Base-by-base conservation (phyloP, 1,140 invertebrate species). In the Penaeus chinensis region DNA sequence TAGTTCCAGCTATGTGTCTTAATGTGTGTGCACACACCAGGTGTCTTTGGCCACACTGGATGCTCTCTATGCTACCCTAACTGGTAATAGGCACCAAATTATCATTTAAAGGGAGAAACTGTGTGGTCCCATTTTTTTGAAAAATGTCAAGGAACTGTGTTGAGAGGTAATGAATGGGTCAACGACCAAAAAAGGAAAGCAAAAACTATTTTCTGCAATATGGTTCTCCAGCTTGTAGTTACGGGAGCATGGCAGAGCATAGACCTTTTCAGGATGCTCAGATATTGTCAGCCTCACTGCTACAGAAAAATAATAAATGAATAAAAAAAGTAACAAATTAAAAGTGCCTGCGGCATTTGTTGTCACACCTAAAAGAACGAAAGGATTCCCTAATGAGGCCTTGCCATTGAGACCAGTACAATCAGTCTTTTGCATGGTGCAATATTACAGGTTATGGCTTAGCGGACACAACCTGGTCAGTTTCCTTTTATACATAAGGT, bases 1-100 rank as follows among this genome's bases (percentile, higher is more conserved):
- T 86, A 86, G 84, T 86, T 86, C 84, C 84, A 86, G 84, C 77
- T 65, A 86, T 80, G 84, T 86, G 84, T 86, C 84, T 86, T 86
- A 86, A 61, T 81, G 84, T 86, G 84, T 86, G 74, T 77, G 74
- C 32, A 47, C 32, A 37, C 74, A 37, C 74, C 74, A 54, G 54
- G 54, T 77, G 32, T 20, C 37, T 47, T 77, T 77, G 74, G 32
- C 74, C 22, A 37, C 20, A 77, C 74, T 77, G 54, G 54, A 13
- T 54, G 54, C 54, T 54, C 54, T 54, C 54, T 54, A 54, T 54
- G 54, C 54, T 47, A 22, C 32, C n/a, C 74, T 37, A 77, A 77
- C 74, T 77, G 32, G 20, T 37, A 77, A 20, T 77, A 77, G 74
- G 47, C 7, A 77, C 77, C 77, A 47, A 60, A 60, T 60, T 60